A percentile compares a stretch with the other conserved stretches of the same genome.
phyloP scores from a whole-genome alignment of 2,113 vertebrate genomes.

The Pomatostomus ruficeps region DNA sequence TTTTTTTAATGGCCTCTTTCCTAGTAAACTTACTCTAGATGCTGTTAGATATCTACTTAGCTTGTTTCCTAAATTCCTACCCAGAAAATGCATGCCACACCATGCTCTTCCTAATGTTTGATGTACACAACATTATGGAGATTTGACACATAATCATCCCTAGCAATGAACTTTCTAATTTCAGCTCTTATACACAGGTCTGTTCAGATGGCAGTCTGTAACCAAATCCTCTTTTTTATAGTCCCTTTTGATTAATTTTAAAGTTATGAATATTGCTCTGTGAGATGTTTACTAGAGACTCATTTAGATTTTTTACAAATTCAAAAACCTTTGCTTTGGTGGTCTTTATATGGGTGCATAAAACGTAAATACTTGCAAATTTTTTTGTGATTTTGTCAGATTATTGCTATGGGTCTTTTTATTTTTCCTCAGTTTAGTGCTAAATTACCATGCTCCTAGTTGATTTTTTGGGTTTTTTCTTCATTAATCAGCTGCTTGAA shows the following conservation, averaged over 20 bases:
- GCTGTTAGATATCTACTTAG: background rate
- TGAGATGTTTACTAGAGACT: background rate
- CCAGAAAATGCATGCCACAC: accelerated
- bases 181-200: background rate
- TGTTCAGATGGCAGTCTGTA: background rate
- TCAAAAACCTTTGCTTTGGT: background rate
- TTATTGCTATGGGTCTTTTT: background rate
- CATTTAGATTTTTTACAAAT: background rate
- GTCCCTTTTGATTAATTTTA: background rate
- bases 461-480: background rate
- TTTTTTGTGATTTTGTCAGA: background rate
- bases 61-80: background rate
- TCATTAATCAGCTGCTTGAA: background rate
- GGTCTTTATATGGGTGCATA: background rate
- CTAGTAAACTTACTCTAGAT: background rate
- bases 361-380: background rate
- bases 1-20: background rate
- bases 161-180: background rate
- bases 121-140: background rate
- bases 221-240: background rate
- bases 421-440: background rate
- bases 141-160: background rate
- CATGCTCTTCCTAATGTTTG: background rate
- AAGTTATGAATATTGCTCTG: background rate
- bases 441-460: background rate